Evolutionary conservation across 2,888 invertebrate genomes (phyloP).

Genomic region (Agrotis exclamationis): DNA sequence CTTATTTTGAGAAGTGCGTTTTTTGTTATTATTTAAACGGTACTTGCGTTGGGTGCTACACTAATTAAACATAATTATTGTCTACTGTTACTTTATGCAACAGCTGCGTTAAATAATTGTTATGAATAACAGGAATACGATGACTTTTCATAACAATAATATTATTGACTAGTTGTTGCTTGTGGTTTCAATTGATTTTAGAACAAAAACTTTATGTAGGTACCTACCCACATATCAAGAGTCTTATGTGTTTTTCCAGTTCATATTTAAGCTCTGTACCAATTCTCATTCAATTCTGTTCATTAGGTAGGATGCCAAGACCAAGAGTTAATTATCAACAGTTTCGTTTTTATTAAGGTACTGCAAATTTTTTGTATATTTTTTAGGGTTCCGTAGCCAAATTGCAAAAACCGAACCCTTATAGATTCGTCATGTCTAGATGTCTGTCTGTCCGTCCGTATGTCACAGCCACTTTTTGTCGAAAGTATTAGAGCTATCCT

Average conservation of each 20-base stretch:
- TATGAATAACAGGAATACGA: conserved; percentile 32
- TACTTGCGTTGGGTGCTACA: conserved; percentile 23
- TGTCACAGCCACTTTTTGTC: too few relatives aligned
- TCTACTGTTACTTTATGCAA: conserved; percentile 53
- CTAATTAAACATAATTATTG: conserved; percentile 41
- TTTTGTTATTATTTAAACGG: conserved; percentile 51
- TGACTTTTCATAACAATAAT: conserved; percentile 32
- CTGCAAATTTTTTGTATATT: too few relatives aligned
- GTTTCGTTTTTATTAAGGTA: background rate
- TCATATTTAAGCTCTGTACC: background rate
- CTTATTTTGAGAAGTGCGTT: conserved; percentile 10
- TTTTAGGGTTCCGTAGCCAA: too few relatives aligned
- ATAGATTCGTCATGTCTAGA: too few relatives aligned
- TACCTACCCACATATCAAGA: background rate
- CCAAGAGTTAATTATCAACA: background rate
- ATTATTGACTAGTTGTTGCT: background rate
- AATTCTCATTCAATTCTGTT: background rate
- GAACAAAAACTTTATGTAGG: background rate
- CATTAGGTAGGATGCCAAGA: background rate
- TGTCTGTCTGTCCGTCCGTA: too few relatives aligned
- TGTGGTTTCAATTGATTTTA: background rate
- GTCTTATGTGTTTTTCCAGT: background rate
- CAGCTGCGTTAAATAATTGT: conserved; percentile 31
- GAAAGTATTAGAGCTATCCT: too few relatives aligned
- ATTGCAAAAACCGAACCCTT: too few relatives aligned